Conservation (phyloP, 2,888 invertebrate genomes). For the Drosophila seclusa region DNA sequence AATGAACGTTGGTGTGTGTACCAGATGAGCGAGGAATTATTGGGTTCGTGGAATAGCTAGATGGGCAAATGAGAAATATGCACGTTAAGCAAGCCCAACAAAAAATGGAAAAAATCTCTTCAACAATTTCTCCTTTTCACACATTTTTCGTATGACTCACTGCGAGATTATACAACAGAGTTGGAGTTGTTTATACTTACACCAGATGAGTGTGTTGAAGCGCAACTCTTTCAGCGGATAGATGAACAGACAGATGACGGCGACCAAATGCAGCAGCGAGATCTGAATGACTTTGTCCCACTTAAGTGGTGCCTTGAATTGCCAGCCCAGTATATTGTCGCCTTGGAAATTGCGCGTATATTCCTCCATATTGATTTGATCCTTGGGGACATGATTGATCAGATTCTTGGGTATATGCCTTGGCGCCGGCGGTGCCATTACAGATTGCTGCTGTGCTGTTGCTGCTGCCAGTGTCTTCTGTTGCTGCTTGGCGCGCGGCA, state of each 20-base stretch:
- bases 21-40: slow-evolving; percentile 8
- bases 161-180: neutral
- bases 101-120: neutral
- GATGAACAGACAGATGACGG: slow-evolving; percentile 83
- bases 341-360: slow-evolving; percentile 80
- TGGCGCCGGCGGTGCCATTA: slow-evolving; percentile 8
- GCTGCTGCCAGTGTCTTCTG: slow-evolving; percentile 31
- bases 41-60: slow-evolving; percentile 3
- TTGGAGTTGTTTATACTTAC: slow-evolving; percentile 86
- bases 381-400: slow-evolving; percentile 63
- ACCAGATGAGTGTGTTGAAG: slow-evolving; percentile 86
- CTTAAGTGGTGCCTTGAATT: slow-evolving; percentile 87
- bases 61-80: slow-evolving; percentile 15
- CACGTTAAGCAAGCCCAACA: neutral
- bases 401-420: slow-evolving; percentile 45
- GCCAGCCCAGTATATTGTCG: slow-evolving; percentile 82
- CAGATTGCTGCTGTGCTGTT: slow-evolving; percentile 9
- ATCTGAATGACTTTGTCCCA: slow-evolving; percentile 88
- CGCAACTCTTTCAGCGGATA: slow-evolving; percentile 80
- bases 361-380: slow-evolving; percentile 78
- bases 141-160: neutral
- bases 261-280: slow-evolving; percentile 85
- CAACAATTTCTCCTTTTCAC: slow-evolving; percentile 5
- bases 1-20: slow-evolving; percentile 47
- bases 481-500: slow-evolving; percentile 47